Base-by-base conservation (phyloP, 2,888 invertebrate species). In the Drosophila phalerata region DNA sequence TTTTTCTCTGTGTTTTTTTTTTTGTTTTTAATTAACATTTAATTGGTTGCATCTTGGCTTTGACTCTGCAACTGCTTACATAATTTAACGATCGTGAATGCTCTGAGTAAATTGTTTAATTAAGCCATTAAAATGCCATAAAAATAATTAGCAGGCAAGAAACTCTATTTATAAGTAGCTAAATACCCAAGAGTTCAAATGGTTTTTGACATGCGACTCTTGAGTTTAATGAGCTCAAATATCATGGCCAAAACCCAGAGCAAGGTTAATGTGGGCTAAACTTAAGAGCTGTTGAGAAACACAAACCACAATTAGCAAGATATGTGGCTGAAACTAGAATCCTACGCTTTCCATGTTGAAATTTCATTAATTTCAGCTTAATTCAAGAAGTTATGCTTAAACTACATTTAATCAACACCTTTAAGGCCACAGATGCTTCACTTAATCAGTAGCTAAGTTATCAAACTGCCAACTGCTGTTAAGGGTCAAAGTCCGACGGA, bases 91-190 rank as follows among this genome's bases (percentile, higher is more conserved):
- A 77, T 81, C 66, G 61, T 52, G 62, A 49, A 22, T 40, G 77
- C 57, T 53, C 57, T 77, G 51, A 88, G 86, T 68, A 82, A 88
- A 88, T 88, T 88, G 88, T 89, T 85, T 85, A 82, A 85, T 85
- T 85, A 88, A 85, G 83, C 76, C 82, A 89, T 85, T 85, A 85
- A 85, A 85, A 76, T 61, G 74, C 80, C 71, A 89, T 88, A 85
- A 88, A 88, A 80, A 89, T 88, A 78, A 84, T 80, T 73, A 83
- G 51, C 57, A 73, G 49, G 85, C 87, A 60, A 64, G 57, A 57
- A 17, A 30, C 30, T 48, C 22, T 51, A n/a, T 9, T 6, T 34
- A 42, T 28, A 25, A 53, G 17, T 53, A 28, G 40, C 69, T 19
- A 55, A 74, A 56, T 70, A 58, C 10, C 49, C 64, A 48, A 49